phyloP scores from a whole-genome alignment of 2,888 invertebrate species.

The Dascillus cervinus region DNA sequence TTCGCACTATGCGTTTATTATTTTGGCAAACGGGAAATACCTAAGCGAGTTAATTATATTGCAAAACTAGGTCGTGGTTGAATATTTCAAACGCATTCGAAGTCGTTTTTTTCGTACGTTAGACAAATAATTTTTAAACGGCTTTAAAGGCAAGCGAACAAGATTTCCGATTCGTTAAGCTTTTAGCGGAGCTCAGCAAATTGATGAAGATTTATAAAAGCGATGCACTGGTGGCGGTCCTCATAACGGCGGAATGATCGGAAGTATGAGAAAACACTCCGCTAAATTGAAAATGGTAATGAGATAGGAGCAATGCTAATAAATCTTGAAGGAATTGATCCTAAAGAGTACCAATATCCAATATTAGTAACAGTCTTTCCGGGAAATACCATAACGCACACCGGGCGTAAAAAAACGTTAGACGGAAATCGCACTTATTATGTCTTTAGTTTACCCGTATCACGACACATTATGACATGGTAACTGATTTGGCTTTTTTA shows the following conservation, averaged over 20 bases:
- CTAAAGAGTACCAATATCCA: conserved; percentile 19
- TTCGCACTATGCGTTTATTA: too few relatives aligned
- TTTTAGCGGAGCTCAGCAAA: conserved; percentile 19
- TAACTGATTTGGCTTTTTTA: too few relatives aligned
- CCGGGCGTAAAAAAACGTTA: conserved; percentile 2
- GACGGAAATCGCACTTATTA: conserved; percentile 6
- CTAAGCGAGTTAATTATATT: too few relatives aligned
- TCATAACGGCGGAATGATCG: conserved; percentile 30
- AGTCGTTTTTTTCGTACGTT: too few relatives aligned
- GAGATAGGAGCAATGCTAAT: conserved; percentile 36
- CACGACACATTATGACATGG: too few relatives aligned
- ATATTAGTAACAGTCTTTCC: conserved; percentile 20
- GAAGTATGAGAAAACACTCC: conserved; percentile 36
- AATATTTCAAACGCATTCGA: too few relatives aligned
- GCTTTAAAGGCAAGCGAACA: conserved; percentile 14
- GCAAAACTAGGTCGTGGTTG: too few relatives aligned
- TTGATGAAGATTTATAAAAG: conserved; percentile 27
- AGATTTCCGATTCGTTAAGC: conserved; percentile 15
- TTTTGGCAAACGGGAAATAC: too few relatives aligned
- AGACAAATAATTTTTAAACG: too few relatives aligned
- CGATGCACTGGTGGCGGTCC: conserved; percentile 20
- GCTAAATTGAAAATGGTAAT: conserved; percentile 42
- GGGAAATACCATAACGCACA: conserved; percentile 7
- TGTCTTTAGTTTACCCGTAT: too few relatives aligned
- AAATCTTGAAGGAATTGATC: conserved; percentile 29